Percentiles rank a stretch among this genome's conserved stretches.
phyloP scores from a whole-genome alignment of 2,113 vertebrate species.

The Rhabdomys dilectus region DNA sequence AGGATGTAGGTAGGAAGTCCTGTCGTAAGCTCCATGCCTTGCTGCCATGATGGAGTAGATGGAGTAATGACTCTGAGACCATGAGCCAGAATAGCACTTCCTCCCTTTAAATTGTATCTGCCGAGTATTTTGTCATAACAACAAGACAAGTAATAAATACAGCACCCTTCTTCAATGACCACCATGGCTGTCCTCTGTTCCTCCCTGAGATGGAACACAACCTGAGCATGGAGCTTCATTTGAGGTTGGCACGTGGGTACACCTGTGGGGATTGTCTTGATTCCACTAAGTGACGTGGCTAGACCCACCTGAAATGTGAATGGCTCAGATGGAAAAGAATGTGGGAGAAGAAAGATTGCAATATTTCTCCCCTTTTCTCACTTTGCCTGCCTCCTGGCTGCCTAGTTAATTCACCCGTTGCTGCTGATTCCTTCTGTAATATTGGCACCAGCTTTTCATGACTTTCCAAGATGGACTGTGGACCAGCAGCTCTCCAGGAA shows the following conservation, averaged over 20 bases:
- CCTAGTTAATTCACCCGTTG: not conserved
- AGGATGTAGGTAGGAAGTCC: too few species aligned
- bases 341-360: too few species aligned
- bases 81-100: too few species aligned
- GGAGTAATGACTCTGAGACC: too few species aligned
- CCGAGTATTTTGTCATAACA: not conserved
- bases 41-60: not conserved
- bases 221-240: not conserved
- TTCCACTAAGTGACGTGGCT: not conserved
- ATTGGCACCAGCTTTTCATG: not conserved
- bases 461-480: not conserved
- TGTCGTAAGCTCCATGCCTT: not conserved
- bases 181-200: rapidly evolving
- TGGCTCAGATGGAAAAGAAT: not conserved
- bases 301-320: not conserved
- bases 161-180: rapidly evolving
- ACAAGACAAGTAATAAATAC: not conserved
- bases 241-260: not conserved
- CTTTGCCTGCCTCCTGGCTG: not conserved
- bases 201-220: not conserved
- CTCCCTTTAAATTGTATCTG: not conserved
- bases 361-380: rapidly evolving
- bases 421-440: not conserved
- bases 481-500: not conserved
- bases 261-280: not conserved